Evolutionary conservation across 2,113 vertebrate genomes (phyloP), one percentile per base, ranked within the genome.

Genomic region (Axis porcinus): DNA sequence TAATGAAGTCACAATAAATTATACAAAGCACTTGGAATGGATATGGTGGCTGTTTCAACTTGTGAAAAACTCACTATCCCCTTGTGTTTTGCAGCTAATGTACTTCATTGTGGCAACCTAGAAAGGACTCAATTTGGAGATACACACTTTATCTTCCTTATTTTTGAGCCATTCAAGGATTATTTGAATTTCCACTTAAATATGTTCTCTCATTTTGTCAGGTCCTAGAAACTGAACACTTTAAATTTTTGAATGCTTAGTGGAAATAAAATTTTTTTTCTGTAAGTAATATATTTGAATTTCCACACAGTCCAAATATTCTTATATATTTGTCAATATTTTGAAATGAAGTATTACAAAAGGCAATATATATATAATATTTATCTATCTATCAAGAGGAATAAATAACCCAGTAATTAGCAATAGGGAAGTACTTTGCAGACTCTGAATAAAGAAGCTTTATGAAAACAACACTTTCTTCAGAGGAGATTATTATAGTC

Each of bases 1-100:
- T 43, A 92, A 93, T 50, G 45, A 96, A 87, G 76, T 96, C 81
- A 55, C n/a, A 76, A 55, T 94, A 95, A 87, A 82, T 96, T 33
- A 62, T 36, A 76, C 40, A 81, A 81, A 86, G 19, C 14, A 74
- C 50, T 94, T 64, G 25, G 9, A 17, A 67, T 36, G 30, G 17
- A 76, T 81, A 54, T 60, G 11, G 27, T 57, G 21, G 14, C 87
- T 76, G 6, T 40, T 92, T 91, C 40, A 92, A 40, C 57, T 95
- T 67, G 57, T 89, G 92, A 84, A 79, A 45, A 45, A 81, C 27
- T 58, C 60, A 52, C 30, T 36, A 62, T 54, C 19, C 30, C n/a
- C 47, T 92, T 96, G 79, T 5, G 43, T 27, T 92, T 74, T 89
- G 7, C 14, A 78, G 17, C 64, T 54, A 30, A 70, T 43, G 28